Evolutionary conservation across 2,113 vertebrate genomes (phyloP).

Genomic region (Fregata magnificens): DNA sequence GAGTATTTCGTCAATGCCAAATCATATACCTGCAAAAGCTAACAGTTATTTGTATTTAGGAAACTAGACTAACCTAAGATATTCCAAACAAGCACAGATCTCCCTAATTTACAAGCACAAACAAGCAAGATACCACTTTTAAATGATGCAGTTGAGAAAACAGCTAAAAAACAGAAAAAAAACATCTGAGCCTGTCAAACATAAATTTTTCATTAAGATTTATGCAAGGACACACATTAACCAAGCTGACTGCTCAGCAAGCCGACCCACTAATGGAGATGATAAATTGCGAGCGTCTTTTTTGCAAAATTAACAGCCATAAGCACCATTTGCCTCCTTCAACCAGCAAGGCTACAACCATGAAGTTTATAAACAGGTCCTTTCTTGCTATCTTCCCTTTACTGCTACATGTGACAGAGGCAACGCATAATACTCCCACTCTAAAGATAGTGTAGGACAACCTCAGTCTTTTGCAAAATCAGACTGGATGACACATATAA

Average conservation of each 20-base stretch:
- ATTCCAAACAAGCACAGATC: not conserved
- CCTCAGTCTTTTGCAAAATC: not conserved
- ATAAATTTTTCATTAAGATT: not conserved
- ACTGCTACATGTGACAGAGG: not conserved
- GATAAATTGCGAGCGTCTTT: not conserved
- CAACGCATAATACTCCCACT: not conserved
- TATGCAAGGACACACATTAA: not conserved
- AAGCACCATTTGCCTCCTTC: not conserved
- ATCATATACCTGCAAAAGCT: not conserved
- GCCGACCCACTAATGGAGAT: not conserved
- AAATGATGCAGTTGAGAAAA: not conserved
- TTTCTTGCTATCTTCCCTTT: not conserved
- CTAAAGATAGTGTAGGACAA: fast-evolving
- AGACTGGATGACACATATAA: not conserved
- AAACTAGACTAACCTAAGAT: not conserved
- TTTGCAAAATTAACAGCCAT: not conserved
- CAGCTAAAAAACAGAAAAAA: not conserved
- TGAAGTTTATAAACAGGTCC: not conserved
- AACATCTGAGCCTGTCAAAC: not conserved
- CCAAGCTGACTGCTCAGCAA: not conserved
- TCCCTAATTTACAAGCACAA: not conserved
- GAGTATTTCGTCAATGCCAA: not conserved
- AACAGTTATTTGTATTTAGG: not conserved
- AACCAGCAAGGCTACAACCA: not conserved
- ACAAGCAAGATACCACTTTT: not conserved